Base-by-base conservation (phyloP, 2,888 invertebrate species). In the Oegoconia quadripuncta region DNA sequence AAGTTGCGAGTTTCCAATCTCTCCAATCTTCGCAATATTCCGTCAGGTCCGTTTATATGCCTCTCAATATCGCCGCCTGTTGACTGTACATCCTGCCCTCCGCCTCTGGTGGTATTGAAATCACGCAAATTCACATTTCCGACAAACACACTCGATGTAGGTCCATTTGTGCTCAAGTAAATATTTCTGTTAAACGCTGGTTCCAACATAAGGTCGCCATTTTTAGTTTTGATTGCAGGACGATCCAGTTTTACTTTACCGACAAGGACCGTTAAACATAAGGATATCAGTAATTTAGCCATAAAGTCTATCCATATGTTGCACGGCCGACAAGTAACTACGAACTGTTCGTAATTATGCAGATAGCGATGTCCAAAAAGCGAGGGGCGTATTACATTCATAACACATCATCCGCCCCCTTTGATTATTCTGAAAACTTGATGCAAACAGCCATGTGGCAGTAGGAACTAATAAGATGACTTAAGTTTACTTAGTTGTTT, bases 201-300 rank as follows among this genome's bases (percentile, higher is more conserved):
- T 60, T 93, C 90, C 40, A 98, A 89, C 48, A 93, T 89, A 16
- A 98, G 88, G 76, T 97, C 91, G 28, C 97, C 97, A 84, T 96
- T 90, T 1, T 55, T 51, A 18, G 81, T 64, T 88, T 88, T 54
- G 91, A 90, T 65, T 59, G 74, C 81, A 1, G 86, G 79, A 37
- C 86, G 90, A 63, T 61, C 94, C 80, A 61, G 90, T 77, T 48
- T 94, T 90, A 68, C 93, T 93, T 81, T 75, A 65, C 83, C n/a
- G n/a, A n/a, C 55, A 3, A 74, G 46, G 40, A 67, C 46, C 17
- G 64, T 39, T 29, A 75, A 34, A 39, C 71, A 52, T 13, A 68
- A 44, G 42, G 50, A 62, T 36, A 67, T 45, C 1, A 65, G 42
- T 50, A 55, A 45, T 42, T 49, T 62, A 34, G 62, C 61, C 80